Evolutionary conservation across 2,797 vertebrate species (phyloP), one percentile per base, ranked within the genome.

Genomic region (Helarctos malayanus): DNA sequence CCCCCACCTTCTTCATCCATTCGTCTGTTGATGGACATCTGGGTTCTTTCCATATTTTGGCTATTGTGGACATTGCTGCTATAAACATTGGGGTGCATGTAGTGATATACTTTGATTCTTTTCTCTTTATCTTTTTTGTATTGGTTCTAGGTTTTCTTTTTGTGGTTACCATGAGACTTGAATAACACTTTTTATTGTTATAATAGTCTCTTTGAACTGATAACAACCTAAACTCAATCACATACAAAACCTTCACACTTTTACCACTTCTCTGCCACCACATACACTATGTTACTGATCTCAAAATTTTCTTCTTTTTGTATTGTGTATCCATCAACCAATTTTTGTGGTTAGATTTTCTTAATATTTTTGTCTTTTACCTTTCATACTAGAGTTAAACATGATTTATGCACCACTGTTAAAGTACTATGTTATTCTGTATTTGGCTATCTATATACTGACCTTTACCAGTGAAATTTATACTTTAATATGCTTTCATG

Each of bases 221-320:
- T 83, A 75, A 76, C 15, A 81, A 69, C 7, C 45, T 79, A 71
- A 83, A n/a, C 59, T 73, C 32, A 75, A 49, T 49, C 27, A 10
- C 41, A 29, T 19, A 10, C 41, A 29, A 75, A 59, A 75, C 61
- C 19, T 65, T 14, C 63, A 18, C 4, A 29, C 19, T 54, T 76
- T 84, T 85, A n/a, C 27, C 23, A 7, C 10, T 35, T 83, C 56
- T 14, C 14, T 3, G 45, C 35, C 18, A 18, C 27, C 45, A 81
- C 63, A 35, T 14, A n/a, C 52, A 59, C 41, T 80, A 41, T 41
- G 52, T 80, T 69, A 63, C 54, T 76, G 69, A 76, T 56, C 35
- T 93, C 57, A 92, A 27, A 52, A 52, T 76, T 84, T 84, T 92
- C 41, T 54, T 86, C 59, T 84, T 84, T 76, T 54, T 76, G 52